phyloP scores from a whole-genome alignment of 1,140 invertebrate species.

The Acromyrmex charruanus region DNA sequence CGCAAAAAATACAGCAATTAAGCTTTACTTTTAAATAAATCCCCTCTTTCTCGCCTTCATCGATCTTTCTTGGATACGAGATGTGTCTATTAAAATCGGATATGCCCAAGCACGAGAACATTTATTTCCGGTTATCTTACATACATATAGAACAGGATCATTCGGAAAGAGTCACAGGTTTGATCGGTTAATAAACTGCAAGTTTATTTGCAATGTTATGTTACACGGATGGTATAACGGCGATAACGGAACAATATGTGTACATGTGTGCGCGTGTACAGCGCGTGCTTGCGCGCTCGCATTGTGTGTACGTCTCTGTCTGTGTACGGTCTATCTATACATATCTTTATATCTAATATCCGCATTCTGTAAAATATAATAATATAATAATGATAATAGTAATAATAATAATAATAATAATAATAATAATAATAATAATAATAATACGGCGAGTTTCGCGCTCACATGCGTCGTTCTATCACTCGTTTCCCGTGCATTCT shows the following conservation, averaged over 20 bases:
- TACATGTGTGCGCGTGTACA: conserved; percentile 66
- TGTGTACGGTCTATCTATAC: conserved; percentile 72
- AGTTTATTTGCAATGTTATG: conserved; percentile 78
- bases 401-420: conserved; percentile 37
- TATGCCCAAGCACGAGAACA: neutral
- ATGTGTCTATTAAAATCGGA: neutral
- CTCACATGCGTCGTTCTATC: conserved; percentile 68
- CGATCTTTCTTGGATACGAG: too few species aligned
- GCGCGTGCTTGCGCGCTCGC: conserved; percentile 39
- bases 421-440: conserved; percentile 55
- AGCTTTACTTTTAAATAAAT: neutral
- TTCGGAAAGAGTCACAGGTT: conserved; percentile 41
- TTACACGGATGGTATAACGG: conserved; percentile 79
- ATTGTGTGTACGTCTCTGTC: conserved; percentile 47
- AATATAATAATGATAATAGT: conserved; percentile 58
- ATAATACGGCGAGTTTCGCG: conserved; percentile 71
- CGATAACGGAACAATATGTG: conserved; percentile 83
- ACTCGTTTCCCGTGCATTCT: conserved; percentile 29
- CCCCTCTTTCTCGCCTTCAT: neutral
- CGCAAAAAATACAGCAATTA: neutral
- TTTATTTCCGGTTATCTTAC: conserved; percentile 1
- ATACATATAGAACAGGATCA: neutral
- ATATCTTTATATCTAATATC: conserved; percentile 79
- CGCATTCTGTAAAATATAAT: conserved; percentile 84
- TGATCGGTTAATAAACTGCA: conserved; percentile 79